Percentiles rank a stretch among this genome's conserved stretches.
Conservation (phyloP, 2,113 vertebrate genomes). For the Ptilonorhynchus violaceus region DNA sequence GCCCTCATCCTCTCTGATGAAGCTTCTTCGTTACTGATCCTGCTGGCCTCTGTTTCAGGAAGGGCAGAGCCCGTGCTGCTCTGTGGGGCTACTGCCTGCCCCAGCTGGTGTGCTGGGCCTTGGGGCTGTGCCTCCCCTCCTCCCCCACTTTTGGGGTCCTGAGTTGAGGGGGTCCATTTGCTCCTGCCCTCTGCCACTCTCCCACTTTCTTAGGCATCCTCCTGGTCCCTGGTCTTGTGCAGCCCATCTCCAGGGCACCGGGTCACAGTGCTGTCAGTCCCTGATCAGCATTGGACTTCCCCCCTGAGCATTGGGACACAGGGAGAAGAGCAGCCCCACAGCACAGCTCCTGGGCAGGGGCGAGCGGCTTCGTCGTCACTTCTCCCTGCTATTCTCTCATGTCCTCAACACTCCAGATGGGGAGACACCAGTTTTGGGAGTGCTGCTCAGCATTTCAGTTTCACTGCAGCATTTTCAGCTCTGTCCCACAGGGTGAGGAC, state of each 20-base stretch:
- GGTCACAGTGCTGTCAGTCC: background rate
- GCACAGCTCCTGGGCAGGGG: background rate
- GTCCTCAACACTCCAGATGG: background rate
- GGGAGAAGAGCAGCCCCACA: background rate
- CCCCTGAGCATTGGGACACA: background rate
- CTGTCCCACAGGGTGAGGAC: rapidly evolving
- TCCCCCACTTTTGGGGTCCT: rapidly evolving
- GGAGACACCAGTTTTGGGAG: background rate
- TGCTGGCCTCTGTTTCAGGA: background rate
- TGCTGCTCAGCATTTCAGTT: background rate
- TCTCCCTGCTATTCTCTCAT: background rate
- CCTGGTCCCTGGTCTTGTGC: background rate
- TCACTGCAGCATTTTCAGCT: background rate
- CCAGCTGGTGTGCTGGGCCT: rapidly evolving
- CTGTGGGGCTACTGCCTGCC: background rate
- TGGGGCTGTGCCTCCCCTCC: background rate
- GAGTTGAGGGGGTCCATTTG: background rate
- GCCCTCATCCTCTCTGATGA: rapidly evolving
- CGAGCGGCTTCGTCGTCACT: background rate
- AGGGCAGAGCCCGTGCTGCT: background rate
- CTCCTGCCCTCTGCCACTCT: background rate
- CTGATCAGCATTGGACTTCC: rapidly evolving
- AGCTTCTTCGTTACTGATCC: background rate
- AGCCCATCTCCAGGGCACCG: rapidly evolving
- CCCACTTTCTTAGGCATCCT: background rate